phyloP scores from a whole-genome alignment of 2,888 invertebrate genomes.

The Pollenia griseotomentosa region DNA sequence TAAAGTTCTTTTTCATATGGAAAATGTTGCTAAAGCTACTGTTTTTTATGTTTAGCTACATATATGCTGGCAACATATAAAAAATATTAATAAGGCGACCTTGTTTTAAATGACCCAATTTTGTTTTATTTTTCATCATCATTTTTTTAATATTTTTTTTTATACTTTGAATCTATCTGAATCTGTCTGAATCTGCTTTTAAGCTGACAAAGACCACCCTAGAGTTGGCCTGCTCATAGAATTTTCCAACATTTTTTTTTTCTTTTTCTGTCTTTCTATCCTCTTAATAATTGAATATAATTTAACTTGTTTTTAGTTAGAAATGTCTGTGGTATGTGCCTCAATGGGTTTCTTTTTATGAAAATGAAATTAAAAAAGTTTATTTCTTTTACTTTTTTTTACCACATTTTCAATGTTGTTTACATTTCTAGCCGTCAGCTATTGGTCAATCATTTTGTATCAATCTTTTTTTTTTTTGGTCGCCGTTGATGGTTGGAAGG shows the following conservation, averaged over 20 bases:
- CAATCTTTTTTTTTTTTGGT: slow-evolving; percentile 47
- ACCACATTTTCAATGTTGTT: slow-evolving; percentile 63
- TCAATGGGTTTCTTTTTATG: slow-evolving; percentile 51
- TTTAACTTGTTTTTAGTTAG: slow-evolving; percentile 66
- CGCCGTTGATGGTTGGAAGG: slow-evolving; percentile 19
- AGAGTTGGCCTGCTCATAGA: slow-evolving; percentile 41
- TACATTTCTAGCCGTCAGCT: slow-evolving; percentile 71
- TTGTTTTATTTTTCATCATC: not conserved
- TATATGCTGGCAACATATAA: not conserved
- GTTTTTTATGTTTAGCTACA: not conserved
- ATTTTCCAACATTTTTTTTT: slow-evolving; percentile 31
- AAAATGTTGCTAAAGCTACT: slow-evolving; percentile 32
- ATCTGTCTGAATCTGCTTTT: slow-evolving; percentile 25
- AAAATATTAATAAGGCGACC: slow-evolving; percentile 51
- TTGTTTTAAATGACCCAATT: slow-evolving; percentile 66
- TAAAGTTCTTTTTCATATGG: not conserved
- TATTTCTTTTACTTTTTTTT: slow-evolving; percentile 23
- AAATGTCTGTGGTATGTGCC: slow-evolving; percentile 51
- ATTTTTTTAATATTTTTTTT: slow-evolving; percentile 30
- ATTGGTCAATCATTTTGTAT: slow-evolving; percentile 72
- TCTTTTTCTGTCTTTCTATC: slow-evolving; percentile 22
- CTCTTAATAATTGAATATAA: slow-evolving; percentile 71
- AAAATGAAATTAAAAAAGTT: slow-evolving; percentile 68
- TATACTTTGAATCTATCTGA: not conserved
- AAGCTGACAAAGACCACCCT: slow-evolving; percentile 66